Evolutionary conservation across 2,113 vertebrate species (phyloP), one percentile per base, ranked within the genome.

Genomic region (Plotosus lineatus): DNA sequence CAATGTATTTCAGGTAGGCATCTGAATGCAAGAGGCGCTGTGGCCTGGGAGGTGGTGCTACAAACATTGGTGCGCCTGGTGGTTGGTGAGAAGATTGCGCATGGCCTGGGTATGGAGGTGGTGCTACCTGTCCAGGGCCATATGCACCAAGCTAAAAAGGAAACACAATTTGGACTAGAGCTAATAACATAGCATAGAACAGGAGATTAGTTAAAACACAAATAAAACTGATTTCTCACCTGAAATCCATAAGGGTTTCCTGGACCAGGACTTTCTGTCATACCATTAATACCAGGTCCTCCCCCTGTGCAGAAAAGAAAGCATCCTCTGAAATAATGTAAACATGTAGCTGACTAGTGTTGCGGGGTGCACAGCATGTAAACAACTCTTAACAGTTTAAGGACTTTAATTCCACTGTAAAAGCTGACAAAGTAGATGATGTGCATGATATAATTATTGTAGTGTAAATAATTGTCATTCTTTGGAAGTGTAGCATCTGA

Each of bases 1-100:
- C 98, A 0, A 99, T 99, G 69, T 99, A 99, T 86, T 98, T 98
- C 83, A 99, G 91, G 84, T 99, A 99, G 84, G 98, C 98, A 88
- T 99, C 98, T 3, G 98, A 99, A 86, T 99, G 98, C 15, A 99
- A 95, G 82, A 99, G 94, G 83, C 97, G 91, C 77, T 99, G 98
- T 15, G 98, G 96, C 93, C 97, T 98, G 87, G 98, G 97, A 85
- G 97, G 97, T 17, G 97, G 97, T 69, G 97, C 96, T 74, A 99
- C 95, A 81, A 99, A 99, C 93, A 99, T 96, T 42, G 97, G 98
- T 0, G 95, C 94, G 40, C 94, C 93, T 55, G 96, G 97, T 90
- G 97, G 96, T 87, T 97, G 94, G 87, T 97, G 92, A 23, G 95
- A 93, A 0, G 95, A 94, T 82, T 93, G 94, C 86, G 91, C 0